Evolutionary conservation across 1,140 invertebrate species (phyloP).

Genomic region (Pectinophora gossypiella): DNA sequence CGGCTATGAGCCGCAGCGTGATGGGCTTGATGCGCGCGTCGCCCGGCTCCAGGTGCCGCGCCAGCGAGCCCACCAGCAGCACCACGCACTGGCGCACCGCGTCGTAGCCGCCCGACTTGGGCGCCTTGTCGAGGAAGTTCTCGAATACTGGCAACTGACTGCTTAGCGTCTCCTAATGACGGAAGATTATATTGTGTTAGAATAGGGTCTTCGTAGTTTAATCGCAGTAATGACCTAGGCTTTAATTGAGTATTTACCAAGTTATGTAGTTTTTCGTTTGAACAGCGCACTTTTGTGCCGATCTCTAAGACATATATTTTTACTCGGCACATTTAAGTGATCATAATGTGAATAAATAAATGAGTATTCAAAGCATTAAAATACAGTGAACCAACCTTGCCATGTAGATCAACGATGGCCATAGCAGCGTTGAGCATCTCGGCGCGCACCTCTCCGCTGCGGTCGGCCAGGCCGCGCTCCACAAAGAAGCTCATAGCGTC

Average conservation of each 20-base stretch:
- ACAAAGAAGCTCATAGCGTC: conserved; percentile 90
- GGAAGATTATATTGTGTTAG: background rate
- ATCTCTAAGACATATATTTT: too few species aligned
- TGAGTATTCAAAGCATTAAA: too few species aligned
- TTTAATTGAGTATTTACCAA: too few species aligned
- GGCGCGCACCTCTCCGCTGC: conserved; percentile 86
- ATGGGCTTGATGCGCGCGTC: conserved; percentile 94
- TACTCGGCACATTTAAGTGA: too few species aligned
- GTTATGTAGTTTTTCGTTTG: too few species aligned
- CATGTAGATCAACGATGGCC: conserved; percentile 92
- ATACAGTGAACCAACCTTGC: conserved; percentile 81
- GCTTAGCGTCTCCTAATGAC: conserved; percentile 78
- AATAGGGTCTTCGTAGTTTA: too few species aligned
- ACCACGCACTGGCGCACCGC: conserved; percentile 96
- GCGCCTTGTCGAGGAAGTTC: conserved; percentile 92
- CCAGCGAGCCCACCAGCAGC: conserved; percentile 96
- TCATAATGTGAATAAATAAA: too few species aligned
- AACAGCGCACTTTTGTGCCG: too few species aligned
- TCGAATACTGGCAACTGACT: conserved; percentile 92
- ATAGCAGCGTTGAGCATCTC: conserved; percentile 97
- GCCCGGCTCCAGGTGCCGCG: conserved; percentile 94
- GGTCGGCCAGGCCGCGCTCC: conserved; percentile 89
- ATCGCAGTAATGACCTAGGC: too few species aligned
- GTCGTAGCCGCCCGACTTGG: conserved; percentile 93
- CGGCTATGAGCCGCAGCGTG: conserved; percentile 91